Percentiles rank a stretch among this genome's conserved stretches.
phyloP scores from a whole-genome alignment of 2,888 invertebrate genomes.

The Parelbella ahira region DNA sequence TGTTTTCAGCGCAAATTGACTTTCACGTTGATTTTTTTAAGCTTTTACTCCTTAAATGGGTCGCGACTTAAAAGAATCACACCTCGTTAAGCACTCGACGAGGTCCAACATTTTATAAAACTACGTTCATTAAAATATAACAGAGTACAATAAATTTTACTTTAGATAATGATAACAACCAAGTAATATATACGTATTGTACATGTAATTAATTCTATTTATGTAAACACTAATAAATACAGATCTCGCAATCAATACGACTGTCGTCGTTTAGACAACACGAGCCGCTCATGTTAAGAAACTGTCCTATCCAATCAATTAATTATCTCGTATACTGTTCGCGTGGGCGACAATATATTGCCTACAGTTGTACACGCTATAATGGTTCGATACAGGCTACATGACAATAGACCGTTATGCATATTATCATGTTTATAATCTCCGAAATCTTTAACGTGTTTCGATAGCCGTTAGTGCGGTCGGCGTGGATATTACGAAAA shows the following conservation, averaged over 20 bases:
- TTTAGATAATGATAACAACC: constrained; percentile 14
- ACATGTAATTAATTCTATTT: too few relatives aligned
- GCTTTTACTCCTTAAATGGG: constrained; percentile 12
- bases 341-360: constrained; percentile 22
- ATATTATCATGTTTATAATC: constrained; percentile 37
- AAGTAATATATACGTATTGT: constrained; percentile 4
- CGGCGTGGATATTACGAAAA: constrained; percentile 34
- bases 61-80: constrained; percentile 5
- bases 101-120: not conserved
- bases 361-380: constrained; percentile 12
- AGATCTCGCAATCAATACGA: constrained; percentile 18
- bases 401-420: constrained; percentile 44
- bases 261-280: constrained; percentile 18
- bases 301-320: constrained; percentile 28
- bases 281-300: constrained; percentile 20
- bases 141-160: constrained; percentile 33
- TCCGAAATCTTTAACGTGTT: constrained; percentile 40
- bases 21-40: constrained; percentile 5
- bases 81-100: constrained; percentile 3
- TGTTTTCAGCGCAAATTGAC: constrained; percentile 4
- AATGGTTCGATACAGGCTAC: not conserved
- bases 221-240: constrained; percentile 15
- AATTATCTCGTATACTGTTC: constrained; percentile 22
- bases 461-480: constrained; percentile 42
- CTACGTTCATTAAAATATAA: constrained; percentile 4